These are phyloP conservation scores for Muntiacus reevesi DNA, from an alignment of 2,113 vertebrate genomes.

Conservation along the genomic window DNA sequence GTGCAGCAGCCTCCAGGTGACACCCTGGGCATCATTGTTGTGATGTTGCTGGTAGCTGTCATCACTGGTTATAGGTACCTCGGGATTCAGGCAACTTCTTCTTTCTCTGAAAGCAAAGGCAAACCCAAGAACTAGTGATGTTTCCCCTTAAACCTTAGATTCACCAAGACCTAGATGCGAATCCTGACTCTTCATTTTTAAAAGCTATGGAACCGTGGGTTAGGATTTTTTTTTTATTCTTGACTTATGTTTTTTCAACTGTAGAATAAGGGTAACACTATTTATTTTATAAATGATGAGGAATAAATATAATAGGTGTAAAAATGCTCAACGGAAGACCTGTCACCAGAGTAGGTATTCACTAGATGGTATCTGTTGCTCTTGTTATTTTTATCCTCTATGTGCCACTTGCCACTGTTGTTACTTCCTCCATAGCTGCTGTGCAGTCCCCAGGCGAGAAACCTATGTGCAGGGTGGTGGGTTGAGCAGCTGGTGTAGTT, in stretches of 20 bases:
- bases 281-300: background rate
- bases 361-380: background rate
- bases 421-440: background rate
- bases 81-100: background rate
- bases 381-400: background rate
- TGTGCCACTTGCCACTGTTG: background rate
- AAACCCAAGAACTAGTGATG: background rate
- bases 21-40: background rate
- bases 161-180: background rate
- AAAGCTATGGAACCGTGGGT: background rate
- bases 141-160: background rate
- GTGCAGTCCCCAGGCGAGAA: background rate
- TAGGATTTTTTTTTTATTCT: background rate
- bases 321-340: background rate
- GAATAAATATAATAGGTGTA: background rate
- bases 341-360: background rate
- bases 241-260: background rate
- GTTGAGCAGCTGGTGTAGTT: background rate
- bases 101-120: background rate
- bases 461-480: background rate
- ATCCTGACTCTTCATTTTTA: background rate
- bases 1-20: background rate
- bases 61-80: background rate
- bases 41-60: fast-evolving
- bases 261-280: background rate